Base-by-base conservation (phyloP, 2,113 vertebrate genomes). In the Oryzias javanicus region DNA sequence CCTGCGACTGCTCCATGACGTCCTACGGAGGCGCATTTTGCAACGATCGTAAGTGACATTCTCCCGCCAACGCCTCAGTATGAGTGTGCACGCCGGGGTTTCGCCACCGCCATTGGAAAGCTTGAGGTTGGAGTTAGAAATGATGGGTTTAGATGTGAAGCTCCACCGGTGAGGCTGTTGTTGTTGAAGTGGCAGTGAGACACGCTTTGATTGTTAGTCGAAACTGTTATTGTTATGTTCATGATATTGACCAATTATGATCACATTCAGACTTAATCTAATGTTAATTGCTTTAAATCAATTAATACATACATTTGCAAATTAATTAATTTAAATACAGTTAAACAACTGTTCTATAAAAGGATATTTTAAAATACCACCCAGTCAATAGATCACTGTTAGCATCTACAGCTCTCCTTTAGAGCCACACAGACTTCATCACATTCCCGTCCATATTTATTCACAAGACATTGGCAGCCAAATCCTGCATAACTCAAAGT, bases 1-100 rank as follows among this genome's bases (percentile, higher is more conserved):
- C 92, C 44, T 97, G 95, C 16, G 95, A 97, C 89, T 97, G 95
- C 83, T 93, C 88, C 75, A 96, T 97, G 95, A 96, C 95, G 88
- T 91, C 91, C 88, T 91, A 92, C 50, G 90, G 90, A 64, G 90
- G 91, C 77, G 89, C 91, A 14, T 90, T 90, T 41, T 92, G 91
- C 86, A 91, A 88, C 64, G 91, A 92, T 58, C 91, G 91, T 92
- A 69, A 91, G 91, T 91, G 18, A 17, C 15, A 4, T 1, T 0
- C 51, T 50, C 44, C 6, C 1, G 0, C 10, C 4, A 2, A 4
- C 13, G 45, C n/a, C 46, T 47, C 7, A 47, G 19, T 56, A 22
- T 27, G 47, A 42, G 20, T 56, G 70, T 18, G 55, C 4, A 6
- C 49, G 45, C 17, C 6, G n/a, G 2, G 60, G 27, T 46, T 65